A percentile compares a stretch with the other conserved stretches of the same genome.
Conservation (phyloP, 2,888 invertebrate species). For the Altica lythri region DNA sequence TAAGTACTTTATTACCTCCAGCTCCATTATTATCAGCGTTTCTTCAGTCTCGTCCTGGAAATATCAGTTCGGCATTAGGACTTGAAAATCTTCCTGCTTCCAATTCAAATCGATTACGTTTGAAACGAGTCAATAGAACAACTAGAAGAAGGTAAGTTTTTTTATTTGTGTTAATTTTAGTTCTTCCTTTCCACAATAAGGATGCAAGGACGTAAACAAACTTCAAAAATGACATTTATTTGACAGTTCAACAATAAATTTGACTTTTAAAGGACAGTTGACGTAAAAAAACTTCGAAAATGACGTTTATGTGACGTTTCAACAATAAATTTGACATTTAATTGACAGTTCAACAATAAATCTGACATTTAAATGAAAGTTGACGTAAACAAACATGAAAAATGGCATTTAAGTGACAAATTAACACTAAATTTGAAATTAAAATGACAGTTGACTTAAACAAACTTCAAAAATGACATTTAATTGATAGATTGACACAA, state of each 20-base stretch:
- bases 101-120: conserved; percentile 39
- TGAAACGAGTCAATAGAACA: conserved; percentile 39
- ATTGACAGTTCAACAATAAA: conserved; percentile 5
- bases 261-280: too few species aligned
- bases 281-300: not conserved
- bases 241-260: not conserved
- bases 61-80: conserved; percentile 44
- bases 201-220: not conserved
- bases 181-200: not conserved
- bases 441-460: not conserved
- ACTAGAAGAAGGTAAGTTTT: conserved; percentile 29
- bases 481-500: too few species aligned
- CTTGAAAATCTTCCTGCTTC: conserved; percentile 22
- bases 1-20: conserved; percentile 67
- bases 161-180: too few species aligned
- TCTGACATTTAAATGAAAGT: too few species aligned
- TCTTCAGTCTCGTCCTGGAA: conserved; percentile 65
- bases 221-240: not conserved
- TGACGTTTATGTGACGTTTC: too few species aligned
- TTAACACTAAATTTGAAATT: too few species aligned
- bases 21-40: conserved; percentile 65
- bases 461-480: conserved; percentile 15
- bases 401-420: too few species aligned
- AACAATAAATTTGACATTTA: not conserved
- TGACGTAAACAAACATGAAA: too few species aligned